These are phyloP conservation scores for Notolepis coatsorum DNA, from an alignment of 2,797 vertebrate species.

Conservation along the genomic window DNA sequence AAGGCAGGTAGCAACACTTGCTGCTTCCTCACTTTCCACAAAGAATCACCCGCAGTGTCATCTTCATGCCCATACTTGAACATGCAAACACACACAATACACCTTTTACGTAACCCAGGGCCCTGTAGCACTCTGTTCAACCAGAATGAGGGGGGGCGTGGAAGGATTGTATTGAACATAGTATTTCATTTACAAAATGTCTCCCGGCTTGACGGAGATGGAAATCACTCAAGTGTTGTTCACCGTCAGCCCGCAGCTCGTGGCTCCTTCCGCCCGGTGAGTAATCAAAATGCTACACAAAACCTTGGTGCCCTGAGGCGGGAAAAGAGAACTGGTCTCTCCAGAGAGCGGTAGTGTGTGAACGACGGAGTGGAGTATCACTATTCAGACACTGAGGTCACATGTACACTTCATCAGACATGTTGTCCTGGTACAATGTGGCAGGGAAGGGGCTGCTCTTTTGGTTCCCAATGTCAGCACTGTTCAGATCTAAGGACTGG, in stretches of 20 bases:
- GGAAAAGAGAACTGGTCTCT: conserved; percentile 70
- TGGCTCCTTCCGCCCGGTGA: conserved; percentile 55
- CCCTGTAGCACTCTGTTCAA: conserved; percentile 25
- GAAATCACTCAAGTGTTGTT: conserved; percentile 56
- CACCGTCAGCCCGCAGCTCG: conserved; percentile 49
- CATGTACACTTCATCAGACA: conserved; percentile 44
- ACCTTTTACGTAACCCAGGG: conserved; percentile 19
- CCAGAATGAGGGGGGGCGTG: not conserved
- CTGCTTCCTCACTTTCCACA: conserved; percentile 30
- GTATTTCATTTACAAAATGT: conserved; percentile 43
- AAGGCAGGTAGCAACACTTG: conserved; percentile 27
- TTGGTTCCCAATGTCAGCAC: conserved; percentile 22
- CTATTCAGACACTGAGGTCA: conserved; percentile 61
- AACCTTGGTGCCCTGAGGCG: conserved; percentile 62
- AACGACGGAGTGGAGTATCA: conserved; percentile 61
- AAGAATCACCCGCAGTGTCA: conserved; percentile 22
- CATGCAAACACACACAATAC: conserved; percentile 32
- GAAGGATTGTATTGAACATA: not conserved
- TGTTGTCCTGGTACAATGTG: conserved; percentile 21
- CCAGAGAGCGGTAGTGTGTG: conserved; percentile 54
- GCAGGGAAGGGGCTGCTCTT: conserved; percentile 56
- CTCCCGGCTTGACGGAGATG: conserved; percentile 43
- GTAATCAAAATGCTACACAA: conserved; percentile 72
- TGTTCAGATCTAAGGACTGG: conserved; percentile 1
- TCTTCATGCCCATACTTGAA: conserved; percentile 60